Percentiles rank a stretch among this genome's conserved stretches.
These are phyloP conservation scores for Mormyrops boulengeri DNA, from an alignment of 2,797 vertebrate species.

Conservation along the genomic window DNA sequence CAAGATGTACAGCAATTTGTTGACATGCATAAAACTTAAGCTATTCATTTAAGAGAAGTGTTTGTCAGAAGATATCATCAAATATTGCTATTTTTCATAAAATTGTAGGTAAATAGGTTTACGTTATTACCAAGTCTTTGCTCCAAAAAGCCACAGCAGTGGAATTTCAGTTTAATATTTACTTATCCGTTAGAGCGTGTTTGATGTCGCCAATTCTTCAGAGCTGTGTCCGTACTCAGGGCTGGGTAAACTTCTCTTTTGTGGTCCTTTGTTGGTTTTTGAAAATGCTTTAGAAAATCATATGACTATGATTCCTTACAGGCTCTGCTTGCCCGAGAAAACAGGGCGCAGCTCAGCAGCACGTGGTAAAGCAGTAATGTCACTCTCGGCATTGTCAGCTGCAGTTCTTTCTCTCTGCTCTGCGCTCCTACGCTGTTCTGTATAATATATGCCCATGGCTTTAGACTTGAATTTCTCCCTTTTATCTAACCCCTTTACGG, in stretches of 20 bases:
- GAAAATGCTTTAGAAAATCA: background rate
- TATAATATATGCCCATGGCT: conserved; percentile 38
- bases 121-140: background rate
- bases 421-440: background rate
- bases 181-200: background rate
- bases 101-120: background rate
- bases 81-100: background rate
- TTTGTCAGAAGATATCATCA: background rate
- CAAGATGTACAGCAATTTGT: background rate
- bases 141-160: background rate
- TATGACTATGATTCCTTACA: background rate
- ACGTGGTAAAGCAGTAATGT: background rate
- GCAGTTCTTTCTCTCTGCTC: background rate
- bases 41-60: background rate
- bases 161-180: background rate
- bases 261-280: background rate
- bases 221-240: background rate
- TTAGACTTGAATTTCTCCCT: conserved; percentile 24
- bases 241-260: background rate
- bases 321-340: background rate
- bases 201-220: background rate
- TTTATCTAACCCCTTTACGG: conserved; percentile 30
- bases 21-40: background rate
- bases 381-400: background rate
- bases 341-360: background rate